Evolutionary conservation across 1,140 invertebrate genomes (phyloP).

Genomic region (Leptonema lineaticorne): DNA sequence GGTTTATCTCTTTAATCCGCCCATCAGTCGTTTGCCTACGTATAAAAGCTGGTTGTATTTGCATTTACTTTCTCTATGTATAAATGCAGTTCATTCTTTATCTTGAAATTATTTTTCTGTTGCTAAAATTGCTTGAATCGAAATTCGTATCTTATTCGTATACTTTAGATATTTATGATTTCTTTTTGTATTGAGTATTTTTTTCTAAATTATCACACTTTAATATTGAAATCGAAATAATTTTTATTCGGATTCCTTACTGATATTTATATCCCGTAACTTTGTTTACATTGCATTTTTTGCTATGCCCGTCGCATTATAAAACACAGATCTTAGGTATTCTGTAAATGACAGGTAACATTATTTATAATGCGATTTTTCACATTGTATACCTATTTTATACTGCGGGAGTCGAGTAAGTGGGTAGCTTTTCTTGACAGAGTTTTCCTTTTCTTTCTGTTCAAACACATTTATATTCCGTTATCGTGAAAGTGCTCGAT

Average conservation of each 20-base stretch:
- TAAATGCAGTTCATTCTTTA: not conserved
- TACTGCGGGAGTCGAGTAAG: not conserved
- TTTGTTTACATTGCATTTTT: too few species aligned
- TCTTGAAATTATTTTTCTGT: too few species aligned
- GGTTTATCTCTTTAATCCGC: conserved; percentile 17
- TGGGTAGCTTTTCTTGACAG: conserved; percentile 8
- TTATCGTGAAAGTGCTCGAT: conserved; percentile 15
- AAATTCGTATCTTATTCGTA: too few species aligned
- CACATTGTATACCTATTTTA: not conserved
- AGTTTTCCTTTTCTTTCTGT: not conserved
- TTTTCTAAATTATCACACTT: too few species aligned
- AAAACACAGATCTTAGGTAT: not conserved
- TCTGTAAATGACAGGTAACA: conserved; percentile 2
- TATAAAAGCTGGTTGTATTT: not conserved
- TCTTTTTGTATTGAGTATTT: too few species aligned
- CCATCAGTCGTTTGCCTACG: conserved; percentile 11
- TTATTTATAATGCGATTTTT: not conserved
- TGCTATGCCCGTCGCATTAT: not conserved
- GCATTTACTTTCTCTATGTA: not conserved
- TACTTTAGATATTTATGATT: too few species aligned
- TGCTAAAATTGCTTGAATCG: too few species aligned
- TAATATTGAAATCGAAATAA: too few species aligned
- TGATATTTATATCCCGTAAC: not conserved
- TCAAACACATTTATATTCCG: conserved; percentile 19
- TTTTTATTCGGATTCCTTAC: too few species aligned